Base-by-base conservation (phyloP, 2,888 invertebrate species). In the Cerastoderma edule region DNA sequence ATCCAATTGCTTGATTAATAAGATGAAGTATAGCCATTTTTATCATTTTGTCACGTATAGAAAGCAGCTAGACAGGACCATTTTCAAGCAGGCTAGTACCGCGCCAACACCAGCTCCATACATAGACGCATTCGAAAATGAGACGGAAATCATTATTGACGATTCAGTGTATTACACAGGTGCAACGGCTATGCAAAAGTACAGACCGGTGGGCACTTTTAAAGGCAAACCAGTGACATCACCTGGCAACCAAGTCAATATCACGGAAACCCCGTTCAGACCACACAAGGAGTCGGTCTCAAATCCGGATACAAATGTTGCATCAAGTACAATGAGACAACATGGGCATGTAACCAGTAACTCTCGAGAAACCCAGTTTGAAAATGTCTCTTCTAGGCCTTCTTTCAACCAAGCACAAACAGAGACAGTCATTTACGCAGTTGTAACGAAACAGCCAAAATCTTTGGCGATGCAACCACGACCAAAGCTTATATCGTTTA, bases 371-470 rank as follows among this genome's bases (percentile, higher is more conserved):
- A n/a, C n/a, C n/a, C n/a, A n/a, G n/a, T n/a, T n/a, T 22, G 27
- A 13, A 53, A 3, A 2, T 27, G 10, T 2, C 24, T 53, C 2
- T 27, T 2, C 5, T 53, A 5, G 53, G 33, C 27, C 13, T 39
- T 0, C 35, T 3, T n/a, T 24, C 39, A 22, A 39, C 24, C 4
- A 60, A n/a, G n/a, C 60, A 2, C 60, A 35, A 10, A 35, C 24
- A 39, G 39, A 60, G 24, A 60, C 60, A n/a, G 60, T 39, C 10
- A 39, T 60, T 13, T 60, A 60, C n/a, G 35, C 60, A 10, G 27
- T 60, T 39, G 60, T 60, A 22, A 35, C n/a, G 24, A 60, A 35
- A 60, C 35, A 24, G 27, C 60, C 60, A 39, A 10, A 8, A 10
- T 35, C 39, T 24, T 60, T 60, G 24, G 22, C 39, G 39, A n/a